Evolutionary conservation across 1,140 invertebrate species (phyloP), one percentile per base, ranked within the genome.

Genomic region (Dendrolimus punctatus): DNA sequence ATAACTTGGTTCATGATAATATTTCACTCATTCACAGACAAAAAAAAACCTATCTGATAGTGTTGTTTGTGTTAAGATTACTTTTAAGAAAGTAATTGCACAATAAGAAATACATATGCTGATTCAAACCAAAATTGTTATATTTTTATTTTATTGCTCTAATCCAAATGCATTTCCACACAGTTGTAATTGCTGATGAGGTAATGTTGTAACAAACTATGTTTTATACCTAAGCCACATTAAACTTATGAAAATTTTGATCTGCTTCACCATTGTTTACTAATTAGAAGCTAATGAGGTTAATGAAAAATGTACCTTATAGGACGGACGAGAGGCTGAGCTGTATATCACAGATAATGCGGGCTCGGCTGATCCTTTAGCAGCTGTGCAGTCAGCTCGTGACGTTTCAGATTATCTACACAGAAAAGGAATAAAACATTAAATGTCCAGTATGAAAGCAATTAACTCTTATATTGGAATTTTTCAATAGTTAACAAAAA

Each of bases 291-390:
- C 23, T n/a, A 51, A 23, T 23, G 23, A 23, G 23, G 39, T 41
- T 45, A 54, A 23, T 48, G 40, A 43, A 55, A n/a, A 39, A 47
- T 64, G 39, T 58, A 83, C 86, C 83, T 87, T 85, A 76, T 80
- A 87, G 87, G 87, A 88, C 86, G 87, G 85, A 88, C 85, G 85
- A 85, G 80, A 86, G 81, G 85, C 90, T 91, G 90, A 92, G 90
- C 91, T 91, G 89, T 89, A 89, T 93, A 93, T 93, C 92, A 93
- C 92, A 93, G 92, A 91, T 87, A 85, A 79, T 75, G 75, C 68
- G 83, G 86, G 80, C 82, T 76, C 87, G 84, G 73, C 75, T 79
- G 71, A 81, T 84, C 80, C 76, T 82, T 60, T 58, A 80, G 79
- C 79, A 83, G 77, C 76, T 86, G 81, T 67, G 73, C 80, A 81